Percentiles rank a stretch among this genome's conserved stretches.
These are phyloP conservation scores for Holacanthella duospinosa DNA, from an alignment of 2,888 invertebrate species.

Conservation along the genomic window DNA sequence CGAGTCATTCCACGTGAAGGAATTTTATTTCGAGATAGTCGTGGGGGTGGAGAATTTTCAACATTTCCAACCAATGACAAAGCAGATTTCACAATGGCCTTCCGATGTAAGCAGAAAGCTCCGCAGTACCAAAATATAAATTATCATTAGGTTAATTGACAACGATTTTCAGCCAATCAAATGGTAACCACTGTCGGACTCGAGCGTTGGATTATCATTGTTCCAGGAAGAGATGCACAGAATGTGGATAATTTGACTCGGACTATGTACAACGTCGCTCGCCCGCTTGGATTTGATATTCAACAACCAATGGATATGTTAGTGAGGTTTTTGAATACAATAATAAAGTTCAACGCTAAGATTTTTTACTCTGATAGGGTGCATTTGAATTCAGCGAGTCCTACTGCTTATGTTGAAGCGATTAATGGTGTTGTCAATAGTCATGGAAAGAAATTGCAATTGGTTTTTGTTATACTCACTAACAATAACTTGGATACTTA, in stretches of 20 bases:
- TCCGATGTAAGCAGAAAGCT: constrained; percentile 14
- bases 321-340: neutral
- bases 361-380: constrained; percentile 6
- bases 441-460: constrained; percentile 27
- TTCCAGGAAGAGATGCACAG: constrained; percentile 18
- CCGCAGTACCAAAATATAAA: neutral
- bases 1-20: constrained; percentile 55
- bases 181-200: constrained; percentile 31
- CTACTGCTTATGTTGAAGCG: neutral
- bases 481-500: constrained; percentile 46
- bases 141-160: constrained; percentile 5
- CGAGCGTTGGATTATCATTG: constrained; percentile 29
- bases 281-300: constrained; percentile 26
- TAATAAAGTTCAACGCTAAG: too few species aligned
- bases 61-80: constrained; percentile 46
- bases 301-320: constrained; percentile 15
- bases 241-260: constrained; percentile 17
- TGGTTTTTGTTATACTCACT: constrained; percentile 43
- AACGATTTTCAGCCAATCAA: constrained; percentile 10
- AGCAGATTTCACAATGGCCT: constrained; percentile 62
- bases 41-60: neutral
- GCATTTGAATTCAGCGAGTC: neutral
- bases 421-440: constrained; percentile 4
- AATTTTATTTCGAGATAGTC: constrained; percentile 43
- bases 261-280: constrained; percentile 20